These are phyloP conservation scores for Stenodera caucasica DNA, from an alignment of 2,888 invertebrate species.

Conservation along the genomic window DNA sequence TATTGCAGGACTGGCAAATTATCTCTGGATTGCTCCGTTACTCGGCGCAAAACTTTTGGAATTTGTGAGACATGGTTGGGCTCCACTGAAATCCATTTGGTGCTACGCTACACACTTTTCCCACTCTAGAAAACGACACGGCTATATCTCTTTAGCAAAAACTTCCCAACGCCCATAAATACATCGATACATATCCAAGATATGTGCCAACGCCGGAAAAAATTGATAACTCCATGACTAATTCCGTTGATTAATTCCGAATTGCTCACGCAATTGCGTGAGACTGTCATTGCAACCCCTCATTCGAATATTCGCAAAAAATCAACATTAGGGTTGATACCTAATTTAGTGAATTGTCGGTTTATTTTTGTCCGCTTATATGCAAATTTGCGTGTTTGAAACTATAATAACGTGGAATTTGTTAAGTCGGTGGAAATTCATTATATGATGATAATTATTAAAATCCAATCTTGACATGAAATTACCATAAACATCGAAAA, in stretches of 20 bases:
- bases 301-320: constrained; percentile 21
- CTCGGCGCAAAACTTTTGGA: constrained; percentile 37
- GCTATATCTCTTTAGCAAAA: constrained; percentile 17
- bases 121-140: constrained; percentile 21
- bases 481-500: constrained; percentile 5
- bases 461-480: constrained; percentile 4
- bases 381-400: constrained; percentile 12
- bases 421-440: neutral
- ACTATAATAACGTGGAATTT: neutral
- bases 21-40: constrained; percentile 42
- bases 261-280: too few species aligned
- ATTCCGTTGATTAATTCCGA: constrained; percentile 17
- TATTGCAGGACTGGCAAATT: constrained; percentile 44
- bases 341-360: constrained; percentile 20
- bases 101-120: constrained; percentile 39
- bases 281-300: too few species aligned
- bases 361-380: constrained; percentile 20
- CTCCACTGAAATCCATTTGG: constrained; percentile 43
- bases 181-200: neutral
- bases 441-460: constrained; percentile 4
- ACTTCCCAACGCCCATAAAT: constrained; percentile 9
- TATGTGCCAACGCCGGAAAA: too few species aligned
- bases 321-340: constrained; percentile 23
- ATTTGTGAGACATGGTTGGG: constrained; percentile 41
- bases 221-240: neutral